Conservation (phyloP, 2,113 vertebrate species). For the Callorhinus ursinus region DNA sequence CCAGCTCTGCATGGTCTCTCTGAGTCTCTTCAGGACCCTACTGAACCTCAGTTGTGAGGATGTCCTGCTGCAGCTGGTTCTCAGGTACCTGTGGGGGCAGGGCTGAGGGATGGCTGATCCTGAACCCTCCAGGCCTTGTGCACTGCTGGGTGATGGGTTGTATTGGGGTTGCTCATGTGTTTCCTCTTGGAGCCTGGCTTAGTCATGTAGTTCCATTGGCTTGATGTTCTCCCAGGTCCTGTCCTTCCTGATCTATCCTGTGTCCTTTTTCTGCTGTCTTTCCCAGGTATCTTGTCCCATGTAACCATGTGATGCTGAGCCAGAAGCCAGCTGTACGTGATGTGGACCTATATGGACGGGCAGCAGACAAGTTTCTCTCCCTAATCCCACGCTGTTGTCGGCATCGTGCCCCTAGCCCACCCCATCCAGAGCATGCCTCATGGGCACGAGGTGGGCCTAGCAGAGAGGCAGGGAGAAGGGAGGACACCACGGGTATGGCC, state of each 20-base stretch:
- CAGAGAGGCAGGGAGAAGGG: slow-evolving; percentile 79
- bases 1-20: slow-evolving; percentile 98
- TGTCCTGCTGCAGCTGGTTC: slow-evolving; percentile 96
- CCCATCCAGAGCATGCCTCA: slow-evolving; percentile 87
- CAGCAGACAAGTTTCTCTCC: slow-evolving; percentile 95
- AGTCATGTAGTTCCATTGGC: not conserved
- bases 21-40: slow-evolving; percentile 97
- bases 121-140: not conserved
- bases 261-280: slow-evolving; percentile 43
- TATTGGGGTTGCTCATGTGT: not conserved
- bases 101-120: slow-evolving; percentile 46
- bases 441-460: slow-evolving; percentile 91
- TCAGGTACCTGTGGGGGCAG: slow-evolving; percentile 87
- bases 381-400: slow-evolving; percentile 95
- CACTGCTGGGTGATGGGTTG: not conserved
- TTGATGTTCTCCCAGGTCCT: not conserved
- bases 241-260: not conserved
- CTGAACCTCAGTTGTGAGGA: slow-evolving; percentile 97
- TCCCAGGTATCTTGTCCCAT: slow-evolving; percentile 96
- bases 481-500: slow-evolving; percentile 72
- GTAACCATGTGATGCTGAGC: slow-evolving; percentile 98
- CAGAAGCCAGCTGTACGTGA: slow-evolving; percentile 95
- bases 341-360: slow-evolving; percentile 94
- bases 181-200: not conserved
- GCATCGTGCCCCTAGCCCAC: slow-evolving; percentile 76